Evolutionary conservation across 2,888 invertebrate species (phyloP).

Genomic region (Sarcophaga rosellei): DNA sequence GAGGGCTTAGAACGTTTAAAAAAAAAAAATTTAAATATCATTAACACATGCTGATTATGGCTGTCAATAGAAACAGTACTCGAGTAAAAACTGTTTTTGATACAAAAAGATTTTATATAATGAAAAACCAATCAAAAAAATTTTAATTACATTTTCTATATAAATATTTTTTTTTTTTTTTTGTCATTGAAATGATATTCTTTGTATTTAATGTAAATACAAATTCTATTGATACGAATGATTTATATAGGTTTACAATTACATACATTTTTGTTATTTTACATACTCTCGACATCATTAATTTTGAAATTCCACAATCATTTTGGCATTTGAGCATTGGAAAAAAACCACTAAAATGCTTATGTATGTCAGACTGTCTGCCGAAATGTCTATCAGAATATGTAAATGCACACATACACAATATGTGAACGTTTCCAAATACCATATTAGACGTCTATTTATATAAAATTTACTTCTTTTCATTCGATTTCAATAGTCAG

Average conservation of each 20-base stretch:
- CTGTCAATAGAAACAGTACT: no score
- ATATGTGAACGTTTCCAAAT: background rate
- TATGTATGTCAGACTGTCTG: background rate
- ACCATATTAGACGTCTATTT: background rate
- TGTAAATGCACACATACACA: background rate
- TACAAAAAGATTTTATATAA: no score
- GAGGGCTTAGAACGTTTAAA: no score
- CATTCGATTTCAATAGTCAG: background rate
- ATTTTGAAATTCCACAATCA: background rate
- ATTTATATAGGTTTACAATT: background rate
- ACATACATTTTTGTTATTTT: background rate
- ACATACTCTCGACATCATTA: slow-evolving; percentile 5
- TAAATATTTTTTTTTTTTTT: no score
- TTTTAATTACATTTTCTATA: no score
- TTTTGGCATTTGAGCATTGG: background rate
- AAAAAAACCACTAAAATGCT: background rate
- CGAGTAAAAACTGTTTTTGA: no score
- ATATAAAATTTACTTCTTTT: background rate
- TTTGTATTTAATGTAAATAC: background rate
- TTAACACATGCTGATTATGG: no score
- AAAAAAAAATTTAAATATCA: no score
- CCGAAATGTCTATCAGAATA: background rate
- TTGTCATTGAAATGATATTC: no score
- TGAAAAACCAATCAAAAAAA: no score
- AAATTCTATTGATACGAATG: background rate